These are phyloP conservation scores for Piprites chloris DNA, from an alignment of 2,113 vertebrate genomes.

Conservation along the genomic window DNA sequence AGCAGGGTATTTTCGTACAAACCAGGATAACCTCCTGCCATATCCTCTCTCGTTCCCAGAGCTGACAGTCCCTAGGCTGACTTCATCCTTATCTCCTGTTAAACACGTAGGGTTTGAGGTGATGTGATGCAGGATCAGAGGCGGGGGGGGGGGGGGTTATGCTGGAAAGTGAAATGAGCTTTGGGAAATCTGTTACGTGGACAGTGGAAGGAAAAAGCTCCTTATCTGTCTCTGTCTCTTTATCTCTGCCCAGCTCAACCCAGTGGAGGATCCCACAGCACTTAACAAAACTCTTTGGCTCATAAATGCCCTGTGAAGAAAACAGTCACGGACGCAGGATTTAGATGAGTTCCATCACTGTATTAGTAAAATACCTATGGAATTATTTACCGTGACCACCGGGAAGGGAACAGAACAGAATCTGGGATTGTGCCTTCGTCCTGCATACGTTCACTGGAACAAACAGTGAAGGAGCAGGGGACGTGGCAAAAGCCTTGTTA, in stretches of 20 bases:
- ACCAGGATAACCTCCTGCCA: constrained; percentile 54
- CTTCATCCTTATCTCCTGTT: constrained; percentile 63
- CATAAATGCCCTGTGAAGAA: neutral
- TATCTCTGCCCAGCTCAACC: neutral
- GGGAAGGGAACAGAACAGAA: neutral
- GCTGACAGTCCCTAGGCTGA: constrained; percentile 14
- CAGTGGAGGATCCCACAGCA: neutral
- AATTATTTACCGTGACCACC: neutral
- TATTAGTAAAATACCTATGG: neutral
- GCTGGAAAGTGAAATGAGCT: neutral
- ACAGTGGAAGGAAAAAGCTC: constrained; percentile 34
- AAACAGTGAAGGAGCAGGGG: neutral
- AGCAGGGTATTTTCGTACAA: constrained; percentile 51
- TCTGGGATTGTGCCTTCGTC: neutral
- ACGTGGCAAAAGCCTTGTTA: neutral
- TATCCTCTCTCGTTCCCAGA: constrained; percentile 45
- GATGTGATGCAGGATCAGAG: constrained; percentile 53
- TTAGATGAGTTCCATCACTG: neutral
- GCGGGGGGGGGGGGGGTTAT: neutral
- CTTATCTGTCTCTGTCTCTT: neutral
- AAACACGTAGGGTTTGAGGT: constrained; percentile 37
- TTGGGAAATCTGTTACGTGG: constrained; percentile 1
- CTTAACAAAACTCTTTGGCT: neutral
- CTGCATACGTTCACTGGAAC: neutral
- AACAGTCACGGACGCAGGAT: neutral